A percentile compares a stretch with the other conserved stretches of the same genome.
Conservation (phyloP, 1,140 invertebrate species). For the Apis cerana region DNA sequence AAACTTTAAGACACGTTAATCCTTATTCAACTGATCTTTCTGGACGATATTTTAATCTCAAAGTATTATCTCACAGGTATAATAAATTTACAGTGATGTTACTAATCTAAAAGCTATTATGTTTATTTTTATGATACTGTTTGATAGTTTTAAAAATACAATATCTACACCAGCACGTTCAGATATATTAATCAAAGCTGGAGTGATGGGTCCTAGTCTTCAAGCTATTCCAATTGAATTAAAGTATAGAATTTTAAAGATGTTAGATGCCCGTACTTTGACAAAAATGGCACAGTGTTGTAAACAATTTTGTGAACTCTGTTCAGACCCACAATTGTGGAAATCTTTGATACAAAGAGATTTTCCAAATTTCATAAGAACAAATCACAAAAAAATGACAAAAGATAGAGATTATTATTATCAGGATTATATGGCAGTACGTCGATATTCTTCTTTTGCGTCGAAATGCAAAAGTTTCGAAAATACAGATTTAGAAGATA, state of each 20-base stretch:
- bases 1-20: constrained; percentile 68
- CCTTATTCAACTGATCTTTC: constrained; percentile 56
- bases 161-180: constrained; percentile 62
- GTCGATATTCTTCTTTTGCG: too few relatives aligned
- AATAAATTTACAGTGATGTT: not conserved
- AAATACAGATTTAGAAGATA: too few relatives aligned
- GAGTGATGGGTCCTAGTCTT: constrained; percentile 65
- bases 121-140: not conserved
- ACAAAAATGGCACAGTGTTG: constrained; percentile 22
- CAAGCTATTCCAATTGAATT: constrained; percentile 68
- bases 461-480: too few relatives aligned
- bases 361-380: not conserved
- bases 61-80: constrained; percentile 70
- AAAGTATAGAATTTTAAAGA: constrained; percentile 49
- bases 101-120: not conserved
- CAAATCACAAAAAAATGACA: not conserved
- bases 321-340: not conserved
- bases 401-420: not conserved
- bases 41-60: constrained; percentile 67
- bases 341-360: not conserved
- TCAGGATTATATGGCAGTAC: too few relatives aligned
- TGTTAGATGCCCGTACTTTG: constrained; percentile 25
- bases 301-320: constrained; percentile 38
- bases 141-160: constrained; percentile 69
- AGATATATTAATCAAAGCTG: constrained; percentile 61